These are phyloP conservation scores for Rhaphigaster nebulosa DNA, from an alignment of 2,888 invertebrate genomes.

Conservation along the genomic window DNA sequence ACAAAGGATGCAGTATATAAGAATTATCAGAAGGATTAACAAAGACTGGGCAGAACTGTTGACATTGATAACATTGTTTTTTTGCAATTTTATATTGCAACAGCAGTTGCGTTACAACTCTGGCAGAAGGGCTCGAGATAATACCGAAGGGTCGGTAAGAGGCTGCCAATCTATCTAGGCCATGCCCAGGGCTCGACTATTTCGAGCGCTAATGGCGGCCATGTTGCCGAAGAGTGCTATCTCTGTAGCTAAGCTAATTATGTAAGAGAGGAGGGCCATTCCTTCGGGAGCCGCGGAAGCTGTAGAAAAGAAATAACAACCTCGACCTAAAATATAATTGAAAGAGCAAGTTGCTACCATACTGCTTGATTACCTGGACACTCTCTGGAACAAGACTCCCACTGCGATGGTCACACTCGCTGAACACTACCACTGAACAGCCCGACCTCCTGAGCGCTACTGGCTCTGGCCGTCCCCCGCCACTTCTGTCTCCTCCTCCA, in stretches of 20 bases:
- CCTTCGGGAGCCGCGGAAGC: neutral
- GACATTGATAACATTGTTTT: neutral
- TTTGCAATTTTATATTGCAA: neutral
- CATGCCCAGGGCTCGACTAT: slow-evolving; percentile 21
- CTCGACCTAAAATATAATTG: neutral
- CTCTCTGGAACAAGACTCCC: neutral
- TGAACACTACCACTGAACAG: slow-evolving; percentile 24
- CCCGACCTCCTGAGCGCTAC: slow-evolving; percentile 45
- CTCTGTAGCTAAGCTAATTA: slow-evolving; percentile 35
- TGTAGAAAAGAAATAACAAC: neutral
- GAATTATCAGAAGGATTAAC: neutral
- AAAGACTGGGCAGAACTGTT: neutral
- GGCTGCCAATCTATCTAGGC: neutral
- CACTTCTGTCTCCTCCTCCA: slow-evolving; percentile 42
- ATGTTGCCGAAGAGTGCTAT: slow-evolving; percentile 30
- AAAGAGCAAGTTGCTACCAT: neutral
- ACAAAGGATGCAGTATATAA: neutral
- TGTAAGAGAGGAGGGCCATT: slow-evolving; percentile 1
- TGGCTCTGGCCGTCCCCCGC: slow-evolving; percentile 33
- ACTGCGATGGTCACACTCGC: neutral
- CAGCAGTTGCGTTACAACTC: neutral
- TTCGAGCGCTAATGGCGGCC: slow-evolving; percentile 21
- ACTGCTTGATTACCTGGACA: neutral
- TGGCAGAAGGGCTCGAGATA: neutral
- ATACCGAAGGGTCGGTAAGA: neutral